Base-by-base conservation (phyloP, 1,140 invertebrate species). In the Trichogramma pretiosum region DNA sequence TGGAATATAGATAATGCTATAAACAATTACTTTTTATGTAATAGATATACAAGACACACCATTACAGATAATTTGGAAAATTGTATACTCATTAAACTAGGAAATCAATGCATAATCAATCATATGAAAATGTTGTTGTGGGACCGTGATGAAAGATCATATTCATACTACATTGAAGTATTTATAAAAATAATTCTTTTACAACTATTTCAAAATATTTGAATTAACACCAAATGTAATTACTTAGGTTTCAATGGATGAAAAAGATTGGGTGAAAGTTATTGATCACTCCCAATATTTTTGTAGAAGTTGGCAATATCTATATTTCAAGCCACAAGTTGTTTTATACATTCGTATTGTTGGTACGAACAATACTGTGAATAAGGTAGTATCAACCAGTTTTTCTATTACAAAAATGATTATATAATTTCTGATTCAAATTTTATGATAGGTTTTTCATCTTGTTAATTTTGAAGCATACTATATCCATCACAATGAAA, bases 271-370 rank as follows among this genome's bases (percentile, higher is more conserved):
- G 93, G 80, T 89, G 43, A 79, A 84, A 48, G 84, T 98, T 23
- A 80, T 96, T 34, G 93, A 99, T 73, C 86, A 99, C 70, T 85
- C 85, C 40, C 74, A 82, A 41, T 96, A 88, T 72, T 83, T 85
- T 64, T 98, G 96, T 63, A 81, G 95, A 42, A 96, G 93, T 14
- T 97, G 92, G 90, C 96, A 99, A 74, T 84, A 84, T 65, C 78
- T 99, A 17, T 94, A 93, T 71, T 98, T 99, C 73, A 77, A 83
- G 52, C 77, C 87, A 8, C 72, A 89, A 45, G 93, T 97, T 43
- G 90, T 95, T 36, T 78, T 82, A 56, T 97, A 83, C 68, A 87
- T 98, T 51, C 79, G 85, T 59, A 79, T 98, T 34, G 89, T 95
- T 53, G 95, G 88, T 57, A 96, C 93, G 21, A 85, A 94, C 64